Evolutionary conservation across 2,797 vertebrate genomes (phyloP).

Genomic region (Austrolebias charrua): DNA sequence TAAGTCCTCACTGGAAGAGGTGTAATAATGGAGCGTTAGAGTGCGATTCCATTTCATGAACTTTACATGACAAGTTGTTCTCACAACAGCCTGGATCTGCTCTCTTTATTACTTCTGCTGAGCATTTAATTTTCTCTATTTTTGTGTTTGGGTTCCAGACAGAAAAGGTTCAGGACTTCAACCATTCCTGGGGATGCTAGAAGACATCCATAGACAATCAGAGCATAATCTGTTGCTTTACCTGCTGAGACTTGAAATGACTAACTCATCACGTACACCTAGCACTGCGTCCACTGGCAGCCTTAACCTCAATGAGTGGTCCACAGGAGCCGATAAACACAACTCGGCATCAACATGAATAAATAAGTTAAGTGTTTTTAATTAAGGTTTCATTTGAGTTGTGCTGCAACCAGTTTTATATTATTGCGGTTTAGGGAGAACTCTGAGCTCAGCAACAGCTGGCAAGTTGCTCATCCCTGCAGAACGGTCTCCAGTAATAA

Average conservation of each 20-base stretch:
- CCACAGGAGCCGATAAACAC: constrained; percentile 52
- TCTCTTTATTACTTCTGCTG: constrained; percentile 66
- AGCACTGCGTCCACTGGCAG: constrained; percentile 28
- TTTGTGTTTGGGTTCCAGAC: constrained; percentile 64
- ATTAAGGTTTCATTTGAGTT: constrained; percentile 59
- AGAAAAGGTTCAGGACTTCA: constrained; percentile 51
- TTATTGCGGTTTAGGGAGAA: constrained; percentile 32
- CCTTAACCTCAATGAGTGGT: constrained; percentile 49
- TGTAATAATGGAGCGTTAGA: constrained; percentile 46
- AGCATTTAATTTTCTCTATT: constrained; percentile 68
- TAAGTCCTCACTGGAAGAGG: constrained; percentile 51
- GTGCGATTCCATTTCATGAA: constrained; percentile 40
- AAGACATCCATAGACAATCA: constrained; percentile 41
- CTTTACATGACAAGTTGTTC: constrained; percentile 62
- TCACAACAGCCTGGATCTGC: constrained; percentile 46
- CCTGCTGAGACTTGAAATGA: constrained; percentile 12
- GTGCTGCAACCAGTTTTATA: constrained; percentile 40
- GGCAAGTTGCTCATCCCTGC: constrained; percentile 18
- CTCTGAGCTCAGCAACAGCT: constrained; percentile 17
- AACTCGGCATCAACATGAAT: constrained; percentile 42
- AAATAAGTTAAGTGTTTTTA: constrained; percentile 57
- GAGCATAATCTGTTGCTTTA: constrained; percentile 24
- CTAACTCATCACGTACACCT: constrained; percentile 13
- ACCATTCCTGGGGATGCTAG: constrained; percentile 63
- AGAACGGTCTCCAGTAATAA: constrained; percentile 9